Conservation (phyloP, 2,888 invertebrate species). For the Rhamnusium bicolor region DNA sequence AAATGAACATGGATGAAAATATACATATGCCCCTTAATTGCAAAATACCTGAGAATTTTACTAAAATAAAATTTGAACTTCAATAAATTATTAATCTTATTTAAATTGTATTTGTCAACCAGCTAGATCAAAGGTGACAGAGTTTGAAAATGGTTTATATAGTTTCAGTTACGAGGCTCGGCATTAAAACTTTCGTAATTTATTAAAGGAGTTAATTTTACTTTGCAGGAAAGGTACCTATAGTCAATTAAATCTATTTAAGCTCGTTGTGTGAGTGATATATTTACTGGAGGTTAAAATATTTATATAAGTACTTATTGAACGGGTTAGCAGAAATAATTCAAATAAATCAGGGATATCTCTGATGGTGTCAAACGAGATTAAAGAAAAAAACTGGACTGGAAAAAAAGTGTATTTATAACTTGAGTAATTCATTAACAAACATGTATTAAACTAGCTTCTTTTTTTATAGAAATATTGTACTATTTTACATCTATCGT, state of each 20-base stretch:
- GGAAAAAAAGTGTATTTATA: too few species aligned
- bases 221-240: not conserved
- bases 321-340: too few species aligned
- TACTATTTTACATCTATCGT: too few species aligned
- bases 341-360: too few species aligned
- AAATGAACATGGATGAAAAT: too few species aligned
- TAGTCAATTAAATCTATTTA: not conserved
- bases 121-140: not conserved
- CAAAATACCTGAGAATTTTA: not conserved
- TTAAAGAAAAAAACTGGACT: too few species aligned
- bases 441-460: too few species aligned
- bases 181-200: constrained; percentile 5
- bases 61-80: not conserved
- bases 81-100: not conserved
- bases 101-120: constrained; percentile 5
- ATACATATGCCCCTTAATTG: too few species aligned
- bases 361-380: too few species aligned
- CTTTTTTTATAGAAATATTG: too few species aligned
- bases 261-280: not conserved
- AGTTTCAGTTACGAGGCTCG: not conserved
- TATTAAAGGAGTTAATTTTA: not conserved
- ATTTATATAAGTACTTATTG: too few species aligned
- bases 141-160: constrained; percentile 1
- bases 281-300: not conserved
- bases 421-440: too few species aligned